Base-by-base conservation (phyloP, 2,113 vertebrate genomes). In the Panurus biarmicus region DNA sequence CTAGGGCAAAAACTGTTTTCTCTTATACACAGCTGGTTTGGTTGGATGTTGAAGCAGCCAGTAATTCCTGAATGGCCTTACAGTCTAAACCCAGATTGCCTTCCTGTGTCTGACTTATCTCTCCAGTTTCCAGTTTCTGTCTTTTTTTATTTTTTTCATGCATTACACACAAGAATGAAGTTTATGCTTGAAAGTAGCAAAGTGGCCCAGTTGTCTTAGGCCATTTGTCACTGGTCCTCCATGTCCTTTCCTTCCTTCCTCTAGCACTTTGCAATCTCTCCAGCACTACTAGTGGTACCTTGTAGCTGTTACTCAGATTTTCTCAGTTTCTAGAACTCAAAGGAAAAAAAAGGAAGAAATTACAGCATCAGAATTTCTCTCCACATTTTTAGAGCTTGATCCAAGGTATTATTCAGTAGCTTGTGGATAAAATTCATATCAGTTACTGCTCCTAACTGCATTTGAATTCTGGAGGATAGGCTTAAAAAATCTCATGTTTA, bases 401-500 rank as follows among this genome's bases (percentile, higher is more conserved):
- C 3, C 20, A 77, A 21, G 8, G 2, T 51, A 33, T 51, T 67
- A 29, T 25, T 6, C 47, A 62, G 33, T 45, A 75, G 6, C 12
- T 2, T 1, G 5, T 5, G 26, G 26, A 57, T 17, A 70, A 53
- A 73, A 60, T 53, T 83, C 0, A 0, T 78, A 26, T 42, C 31
- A 24, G 8, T 78, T 66, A 33, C 31, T 61, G 24, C 11, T 73
- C n/a, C 10, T 73, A 73, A 14, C 8, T 36, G 10, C 15, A n/a
- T 35, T 77, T 76, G 26, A 60, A 66, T 70, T 73, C 38, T 79
- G 22, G 12, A 70, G 21, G 4, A 26, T 7, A 66, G 22, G 12
- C 90, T 80, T 83, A 36, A 94, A 87, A 53, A 25, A 26, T 56
- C 29, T 33, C 31, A 26, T 6, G 2, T 47, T 79, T n/a, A 64